Evolutionary conservation across 2,113 vertebrate species (phyloP), one percentile per base, ranked within the genome.

Genomic region (Cyprinus carpio): DNA sequence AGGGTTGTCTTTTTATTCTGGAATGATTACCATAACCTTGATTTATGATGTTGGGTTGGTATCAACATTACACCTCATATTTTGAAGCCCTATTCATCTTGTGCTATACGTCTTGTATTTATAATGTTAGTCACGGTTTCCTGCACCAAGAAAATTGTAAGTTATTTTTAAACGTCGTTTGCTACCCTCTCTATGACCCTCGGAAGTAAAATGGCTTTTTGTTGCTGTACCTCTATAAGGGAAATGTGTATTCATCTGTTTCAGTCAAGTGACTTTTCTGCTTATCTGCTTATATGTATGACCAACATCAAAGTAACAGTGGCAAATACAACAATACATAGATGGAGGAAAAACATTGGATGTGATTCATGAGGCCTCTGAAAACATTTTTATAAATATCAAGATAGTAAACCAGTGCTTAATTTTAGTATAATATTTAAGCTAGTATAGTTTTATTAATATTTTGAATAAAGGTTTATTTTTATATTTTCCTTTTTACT

Each of bases 21-120:
- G 15, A 20, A 46, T n/a, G 2, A 46, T 16, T 40, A 46, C 37
- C 27, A 23, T 46, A 69, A 67, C 43, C 16, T 81, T 81, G 80
- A 69, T 81, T 81, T 29, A 69, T 81, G 60, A 46, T 49, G 16
- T 81, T 81, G 69, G 43, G 27, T 31, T 81, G 64, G 43, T 67
- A 4, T 81, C 60, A 54, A 34, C 9, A 27, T 78, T 40, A n/a
- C 46, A 64, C 13, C 11, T 27, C 40, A 49, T 5, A 2, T 15
- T 34, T 49, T 51, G 25, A 81, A 65, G 54, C 16, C 40, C 72
- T 75, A 75, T 75, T 75, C 3, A 75, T 43, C 72, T 49, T 75
- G 71, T 49, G 13, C 40, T 7, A 16, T 49, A 27, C 75, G 0
- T 76, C 27, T 54, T 54, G 46, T 76, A 27, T 13, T 29, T 49